Evolutionary conservation across 2,113 vertebrate species (phyloP).

Genomic region (Aythya baeri): DNA sequence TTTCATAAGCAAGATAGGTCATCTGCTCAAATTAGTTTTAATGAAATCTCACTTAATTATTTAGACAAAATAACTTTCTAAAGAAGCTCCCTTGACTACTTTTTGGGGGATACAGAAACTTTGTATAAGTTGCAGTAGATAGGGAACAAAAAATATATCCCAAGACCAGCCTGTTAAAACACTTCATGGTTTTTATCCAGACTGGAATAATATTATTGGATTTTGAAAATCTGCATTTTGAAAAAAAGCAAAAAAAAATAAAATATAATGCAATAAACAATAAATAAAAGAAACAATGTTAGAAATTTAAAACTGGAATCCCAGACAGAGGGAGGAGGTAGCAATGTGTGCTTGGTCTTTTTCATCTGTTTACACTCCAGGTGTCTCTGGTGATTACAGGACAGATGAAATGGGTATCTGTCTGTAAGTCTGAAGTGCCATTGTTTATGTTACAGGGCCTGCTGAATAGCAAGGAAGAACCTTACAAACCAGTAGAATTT

Average conservation of each 20-base stretch:
- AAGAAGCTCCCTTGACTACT: accelerated
- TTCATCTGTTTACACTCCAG: neutral
- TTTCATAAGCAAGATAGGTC: neutral
- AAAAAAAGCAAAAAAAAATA: neutral
- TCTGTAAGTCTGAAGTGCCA: neutral
- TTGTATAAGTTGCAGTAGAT: neutral
- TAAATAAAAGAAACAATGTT: neutral
- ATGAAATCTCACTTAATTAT: neutral
- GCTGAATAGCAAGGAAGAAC: neutral
- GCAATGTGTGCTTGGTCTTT: neutral
- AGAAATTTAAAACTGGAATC: neutral
- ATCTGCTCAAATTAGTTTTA: neutral
- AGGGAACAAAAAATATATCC: neutral
- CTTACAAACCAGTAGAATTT: neutral
- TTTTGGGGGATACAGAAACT: neutral
- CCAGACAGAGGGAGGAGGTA: neutral
- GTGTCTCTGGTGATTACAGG: neutral
- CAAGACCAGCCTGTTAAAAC: neutral
- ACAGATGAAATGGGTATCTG: neutral
- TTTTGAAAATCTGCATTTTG: neutral
- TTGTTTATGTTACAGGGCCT: neutral
- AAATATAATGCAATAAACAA: neutral
- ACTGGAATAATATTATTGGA: neutral
- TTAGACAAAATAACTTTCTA: neutral
- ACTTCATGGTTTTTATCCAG: neutral